Base-by-base conservation (phyloP, 2,797 vertebrate genomes). In the Paedocypris micromegethes region DNA sequence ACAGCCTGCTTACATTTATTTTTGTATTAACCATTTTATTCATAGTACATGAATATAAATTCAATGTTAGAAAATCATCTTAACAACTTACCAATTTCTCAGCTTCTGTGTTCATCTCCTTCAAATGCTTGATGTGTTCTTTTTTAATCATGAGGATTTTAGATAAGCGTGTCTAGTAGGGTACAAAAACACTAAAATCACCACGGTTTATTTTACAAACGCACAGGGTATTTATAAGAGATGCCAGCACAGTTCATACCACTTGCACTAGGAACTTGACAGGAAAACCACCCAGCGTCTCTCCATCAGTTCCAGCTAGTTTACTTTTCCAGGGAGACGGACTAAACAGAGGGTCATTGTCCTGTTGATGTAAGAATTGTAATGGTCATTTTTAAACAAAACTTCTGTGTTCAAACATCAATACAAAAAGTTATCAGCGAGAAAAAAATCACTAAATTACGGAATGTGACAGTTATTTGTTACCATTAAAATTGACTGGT, bases 121-220 rank as follows among this genome's bases (percentile, higher is more conserved):
- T 95, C 81, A 99, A 88, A 80, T 95, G 94, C 83, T 93, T 98
- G 81, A 99, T 96, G 84, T 97, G 95, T 45, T 98, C 95, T 78
- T 99, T 99, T 86, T 99, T 99, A 83, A 97, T 95, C 96, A 98
- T 98, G 66, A 99, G 93, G 78, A 98, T 98, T 90, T 98, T 98
- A 7, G 97, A 99, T 84, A 99, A 84, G 79, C 93, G 92, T 5
- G 96, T 98, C 97, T 99, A 73, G 77, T 41, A 53, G 46, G 51
- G 44, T 0, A 57, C 49, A 50, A 3, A 56, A 40, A 44, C 23
- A 1, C 23, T 23, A 61, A 48, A 48, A 0, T 64, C 50, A 39
- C 7, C 3, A 47, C 42, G 39, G 7, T 39, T 5, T 53, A 4
- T 48, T 5, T 43, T 47, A 43, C 3, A 40, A 42, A 45, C 8